Evolutionary conservation across 2,888 invertebrate species (phyloP), one percentile per base, ranked within the genome.

Genomic region (Eledone cirrhosa): DNA sequence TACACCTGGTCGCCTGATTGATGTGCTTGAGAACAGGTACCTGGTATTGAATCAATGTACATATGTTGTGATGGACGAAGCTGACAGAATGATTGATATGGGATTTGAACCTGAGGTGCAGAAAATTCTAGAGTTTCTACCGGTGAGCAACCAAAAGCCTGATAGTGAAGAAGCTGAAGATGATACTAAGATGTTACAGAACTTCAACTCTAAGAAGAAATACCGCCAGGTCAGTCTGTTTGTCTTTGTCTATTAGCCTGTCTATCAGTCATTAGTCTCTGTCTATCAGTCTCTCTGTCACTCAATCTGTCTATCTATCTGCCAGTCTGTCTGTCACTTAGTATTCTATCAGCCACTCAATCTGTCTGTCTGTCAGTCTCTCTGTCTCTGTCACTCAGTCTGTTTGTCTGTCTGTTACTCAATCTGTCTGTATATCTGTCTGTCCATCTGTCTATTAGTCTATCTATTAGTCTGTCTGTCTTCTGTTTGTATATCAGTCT

Each of bases 61-160:
- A 0, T 99, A 99, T 90, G 97, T 99, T 81, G 98, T 93, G 80
- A 90, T 93, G 85, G 93, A 93, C 85, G 93, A 93, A 92, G 99
- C 99, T 48, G 99, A 99, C 92, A 94, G 98, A 89, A 99, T 99
- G 99, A 98, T 99, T 91, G 99, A 99, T 93, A 98, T 99, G 96
- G 99, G 99, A 90, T 99, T 99, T 90, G 99, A 99, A 91, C 97
- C 98, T 67, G 92, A 92, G 82, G 99, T 99, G 0, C 98, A 99
- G 88, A 97, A 97, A 90, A 99, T 99, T 91, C 92, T 99, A 48
- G 98, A 98, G 87, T 97, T 95, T 90, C 96, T 99, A 95, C 99
- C 99, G 0, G 99, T 98, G 0, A 94, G 98, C 0, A 99, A 99
- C 91, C 93, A 97, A 80, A 99, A 99, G 91, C 99, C 99, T 0